Base-by-base conservation (phyloP, 2,888 invertebrate species). In the Habrosyne pyritoides region DNA sequence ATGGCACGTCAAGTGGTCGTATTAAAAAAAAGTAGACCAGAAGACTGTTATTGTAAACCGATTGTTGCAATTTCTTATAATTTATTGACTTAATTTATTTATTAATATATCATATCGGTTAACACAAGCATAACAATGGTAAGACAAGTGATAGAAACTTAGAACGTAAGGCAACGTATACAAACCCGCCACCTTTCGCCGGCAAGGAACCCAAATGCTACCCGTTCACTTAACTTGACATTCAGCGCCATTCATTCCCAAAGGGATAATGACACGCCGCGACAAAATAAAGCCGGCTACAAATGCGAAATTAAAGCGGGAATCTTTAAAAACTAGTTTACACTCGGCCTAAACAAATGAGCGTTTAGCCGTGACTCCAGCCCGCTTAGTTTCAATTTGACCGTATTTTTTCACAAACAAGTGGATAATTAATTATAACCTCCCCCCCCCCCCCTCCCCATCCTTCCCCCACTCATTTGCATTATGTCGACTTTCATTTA, bases 351-450 rank as follows among this genome's bases (percentile, higher is more conserved):
- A 59, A 66, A 69, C 71, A 73, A 76, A 76, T 75, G 66, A 60
- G 59, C 59, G 56, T 18, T 47, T 54, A 61, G 63, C 63, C 67
- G 59, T 61, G n/a, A 6, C 57, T 69, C 66, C 54, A 57, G 57
- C 67, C 55, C 65, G 55, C 72, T 71, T 65, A 67, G 66, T 75
- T 75, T 75, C 65, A 75, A 73, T 73, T 70, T 50, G 61, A 63
- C 64, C 57, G 61, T 73, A 68, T 77, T 78, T 81, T 73, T 69
- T 52, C 54, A 69, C 69, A 67, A 71, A 71, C 69, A 67, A 72
- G 65, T 69, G 71, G 75, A 78, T 79, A 81, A 83, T 84, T 84
- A 84, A 85, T 85, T 79, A 76, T 79, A 69, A 66, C 69, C 66
- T n/a, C n/a, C n/a, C n/a, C n/a, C n/a, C n/a, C n/a, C n/a, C n/a